Conservation (phyloP, 2,888 invertebrate species). For the Hipparchia semele region DNA sequence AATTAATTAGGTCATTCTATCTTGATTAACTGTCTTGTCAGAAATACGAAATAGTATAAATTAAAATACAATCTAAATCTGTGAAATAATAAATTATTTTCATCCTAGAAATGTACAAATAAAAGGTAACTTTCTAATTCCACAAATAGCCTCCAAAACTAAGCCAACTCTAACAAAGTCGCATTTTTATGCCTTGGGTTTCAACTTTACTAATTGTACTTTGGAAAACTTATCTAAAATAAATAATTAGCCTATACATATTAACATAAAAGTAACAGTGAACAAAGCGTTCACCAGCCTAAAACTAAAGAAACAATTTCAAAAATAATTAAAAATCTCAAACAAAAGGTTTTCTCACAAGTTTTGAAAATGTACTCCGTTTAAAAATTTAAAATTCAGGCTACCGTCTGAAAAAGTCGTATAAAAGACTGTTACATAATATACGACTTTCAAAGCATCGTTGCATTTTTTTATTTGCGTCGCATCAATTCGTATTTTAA, state of each 20-base stretch:
- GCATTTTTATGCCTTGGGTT: too few relatives aligned
- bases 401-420: neutral
- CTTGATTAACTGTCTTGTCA: too few relatives aligned
- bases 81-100: too few relatives aligned
- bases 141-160: too few relatives aligned
- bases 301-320: conserved; percentile 8
- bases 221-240: neutral
- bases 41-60: too few relatives aligned
- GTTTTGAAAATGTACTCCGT: neutral
- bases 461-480: conserved; percentile 1
- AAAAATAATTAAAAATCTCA: conserved; percentile 11
- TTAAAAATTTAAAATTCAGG: conserved; percentile 8
- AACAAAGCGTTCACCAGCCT: neutral
- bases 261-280: neutral
- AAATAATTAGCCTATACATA: too few relatives aligned
- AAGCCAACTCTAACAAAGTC: too few relatives aligned
- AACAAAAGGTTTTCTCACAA: conserved; percentile 13
- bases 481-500: neutral
- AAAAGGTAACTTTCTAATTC: too few relatives aligned
- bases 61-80: too few relatives aligned
- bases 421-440: conserved; percentile 7
- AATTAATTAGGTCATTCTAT: too few relatives aligned
- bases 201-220: too few relatives aligned
- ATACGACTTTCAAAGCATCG: conserved; percentile 2
- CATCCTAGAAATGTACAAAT: too few relatives aligned